phyloP scores from a whole-genome alignment of 1,140 invertebrate genomes.

The Cephus cinctus region DNA sequence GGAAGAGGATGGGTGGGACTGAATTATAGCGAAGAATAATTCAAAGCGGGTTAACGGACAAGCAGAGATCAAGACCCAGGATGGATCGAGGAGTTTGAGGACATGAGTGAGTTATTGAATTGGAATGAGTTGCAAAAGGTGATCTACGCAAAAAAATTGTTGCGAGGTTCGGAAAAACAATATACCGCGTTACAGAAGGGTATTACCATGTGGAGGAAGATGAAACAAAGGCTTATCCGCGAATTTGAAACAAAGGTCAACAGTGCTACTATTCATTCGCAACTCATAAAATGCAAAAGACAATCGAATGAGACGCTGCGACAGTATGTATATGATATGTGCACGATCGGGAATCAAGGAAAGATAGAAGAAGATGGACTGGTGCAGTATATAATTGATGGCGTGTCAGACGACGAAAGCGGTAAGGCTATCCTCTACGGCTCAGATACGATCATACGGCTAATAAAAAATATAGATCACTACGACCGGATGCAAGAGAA shows the following conservation, averaged over 20 bases:
- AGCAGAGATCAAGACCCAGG: too few relatives aligned
- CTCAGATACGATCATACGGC: slow-evolving; percentile 3
- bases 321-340: slow-evolving; percentile 22
- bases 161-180: slow-evolving; percentile 13
- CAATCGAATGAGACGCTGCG: slow-evolving; percentile 13
- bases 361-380: slow-evolving; percentile 19
- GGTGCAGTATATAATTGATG: slow-evolving; percentile 30
- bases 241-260: slow-evolving; percentile 10
- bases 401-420: slow-evolving; percentile 8
- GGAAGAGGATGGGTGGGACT: too few relatives aligned
- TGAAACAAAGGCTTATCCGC: background rate
- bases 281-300: background rate
- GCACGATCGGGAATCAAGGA: slow-evolving; percentile 18
- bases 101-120: background rate
- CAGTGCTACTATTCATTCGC: slow-evolving; percentile 6
- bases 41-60: too few relatives aligned
- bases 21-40: too few relatives aligned
- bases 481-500: background rate
- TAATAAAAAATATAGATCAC: slow-evolving; percentile 1
- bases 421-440: slow-evolving; percentile 19
- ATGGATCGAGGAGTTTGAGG: slow-evolving; percentile 17
- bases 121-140: slow-evolving; percentile 16
- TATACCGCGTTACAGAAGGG: slow-evolving; percentile 14
- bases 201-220: too few relatives aligned
- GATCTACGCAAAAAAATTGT: slow-evolving; percentile 16